These are phyloP conservation scores for Heloderma charlesbogerti DNA, from an alignment of 2,113 vertebrate genomes.

Conservation along the genomic window DNA sequence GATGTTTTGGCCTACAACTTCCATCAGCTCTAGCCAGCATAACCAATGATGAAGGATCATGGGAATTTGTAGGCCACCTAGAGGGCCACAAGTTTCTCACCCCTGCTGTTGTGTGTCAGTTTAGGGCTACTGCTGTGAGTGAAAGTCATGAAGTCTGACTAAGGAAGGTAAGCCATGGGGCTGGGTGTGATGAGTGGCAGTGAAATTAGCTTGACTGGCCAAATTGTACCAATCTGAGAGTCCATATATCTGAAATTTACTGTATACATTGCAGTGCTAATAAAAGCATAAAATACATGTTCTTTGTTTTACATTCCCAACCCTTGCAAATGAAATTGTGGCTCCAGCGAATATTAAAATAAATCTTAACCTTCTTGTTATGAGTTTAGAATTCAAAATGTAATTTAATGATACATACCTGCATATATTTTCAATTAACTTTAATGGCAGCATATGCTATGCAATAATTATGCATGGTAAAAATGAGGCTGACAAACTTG, in stretches of 20 bases:
- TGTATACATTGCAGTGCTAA: neutral
- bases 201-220: neutral
- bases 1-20: no score
- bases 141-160: neutral
- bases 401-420: neutral
- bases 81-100: neutral
- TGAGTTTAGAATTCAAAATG: neutral
- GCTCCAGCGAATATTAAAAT: neutral
- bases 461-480: neutral
- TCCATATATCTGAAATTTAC: neutral
- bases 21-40: no score
- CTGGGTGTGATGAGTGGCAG: neutral
- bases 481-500: neutral
- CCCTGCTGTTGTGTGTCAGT: neutral
- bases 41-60: no score
- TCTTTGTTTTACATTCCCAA: neutral
- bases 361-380: neutral
- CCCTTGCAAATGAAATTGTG: neutral
- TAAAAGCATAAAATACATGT: neutral
- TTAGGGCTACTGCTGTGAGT: neutral
- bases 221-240: neutral
- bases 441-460: neutral
- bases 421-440: conserved; percentile 21
- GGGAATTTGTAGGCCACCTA: neutral
- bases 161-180: neutral